These are phyloP conservation scores for Trypoxylon attenuatum DNA, from an alignment of 2,888 invertebrate genomes.

Conservation along the genomic window DNA sequence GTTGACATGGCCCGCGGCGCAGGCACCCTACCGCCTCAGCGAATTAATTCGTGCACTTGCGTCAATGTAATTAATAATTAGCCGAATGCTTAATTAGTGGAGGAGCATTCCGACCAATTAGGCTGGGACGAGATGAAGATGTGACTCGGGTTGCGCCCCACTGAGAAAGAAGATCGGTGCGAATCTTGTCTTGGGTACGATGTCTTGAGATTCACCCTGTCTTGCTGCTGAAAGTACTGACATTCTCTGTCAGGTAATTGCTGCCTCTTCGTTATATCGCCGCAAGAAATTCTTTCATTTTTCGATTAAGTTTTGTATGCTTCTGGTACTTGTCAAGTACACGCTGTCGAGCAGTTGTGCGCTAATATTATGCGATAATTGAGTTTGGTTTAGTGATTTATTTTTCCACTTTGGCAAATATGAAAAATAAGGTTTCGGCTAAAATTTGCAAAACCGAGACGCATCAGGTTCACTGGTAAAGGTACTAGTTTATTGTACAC, in stretches of 20 bases:
- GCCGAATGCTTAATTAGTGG: conserved; percentile 64
- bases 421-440: too few relatives aligned
- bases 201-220: neutral
- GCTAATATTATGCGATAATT: too few relatives aligned
- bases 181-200: neutral
- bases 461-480: too few relatives aligned
- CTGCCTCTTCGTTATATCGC: conserved; percentile 43
- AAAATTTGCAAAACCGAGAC: too few relatives aligned
- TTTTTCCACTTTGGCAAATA: too few relatives aligned
- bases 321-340: too few relatives aligned
- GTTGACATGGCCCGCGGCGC: conserved; percentile 48
- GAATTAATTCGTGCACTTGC: conserved; percentile 62
- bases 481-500: too few relatives aligned
- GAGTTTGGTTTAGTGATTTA: too few relatives aligned
- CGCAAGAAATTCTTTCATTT: neutral
- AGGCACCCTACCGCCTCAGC: conserved; percentile 42
- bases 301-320: too few relatives aligned
- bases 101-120: conserved; percentile 61
- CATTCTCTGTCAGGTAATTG: conserved; percentile 44
- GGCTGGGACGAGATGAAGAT: conserved; percentile 55
- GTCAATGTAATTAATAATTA: conserved; percentile 68
- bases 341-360: neutral
- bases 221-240: conserved; percentile 15
- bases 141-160: conserved; percentile 49
- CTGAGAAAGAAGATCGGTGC: conserved; percentile 49